Conservation (phyloP, 2,113 vertebrate species). For the Rhodinocichla rosea region DNA sequence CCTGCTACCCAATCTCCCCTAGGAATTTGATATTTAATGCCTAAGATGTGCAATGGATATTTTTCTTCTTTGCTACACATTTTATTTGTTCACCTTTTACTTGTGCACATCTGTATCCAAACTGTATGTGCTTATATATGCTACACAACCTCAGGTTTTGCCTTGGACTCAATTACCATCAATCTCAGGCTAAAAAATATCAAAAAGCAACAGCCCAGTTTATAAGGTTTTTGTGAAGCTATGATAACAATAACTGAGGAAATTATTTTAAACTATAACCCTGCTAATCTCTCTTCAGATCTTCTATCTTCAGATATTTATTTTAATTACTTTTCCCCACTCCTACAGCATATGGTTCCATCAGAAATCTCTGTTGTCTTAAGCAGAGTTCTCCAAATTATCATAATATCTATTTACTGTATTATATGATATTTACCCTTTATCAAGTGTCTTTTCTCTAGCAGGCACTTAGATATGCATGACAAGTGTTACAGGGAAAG, state of each 20-base stretch:
- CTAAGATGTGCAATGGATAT: not conserved
- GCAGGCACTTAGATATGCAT: not conserved
- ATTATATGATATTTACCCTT: not conserved
- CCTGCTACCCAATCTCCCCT: not conserved
- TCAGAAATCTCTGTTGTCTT: not conserved
- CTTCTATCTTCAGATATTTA: not conserved
- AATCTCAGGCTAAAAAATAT: not conserved
- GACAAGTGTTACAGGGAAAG: not conserved
- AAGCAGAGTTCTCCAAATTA: not conserved
- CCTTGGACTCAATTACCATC: not conserved
- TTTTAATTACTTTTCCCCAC: not conserved
- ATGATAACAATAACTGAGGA: not conserved
- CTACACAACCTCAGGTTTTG: not conserved
- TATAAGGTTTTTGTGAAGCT: not conserved
- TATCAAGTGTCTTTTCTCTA: not conserved
- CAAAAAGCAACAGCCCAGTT: not conserved
- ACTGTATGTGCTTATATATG: not conserved
- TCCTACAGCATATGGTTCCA: not conserved
- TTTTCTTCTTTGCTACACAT: not conserved
- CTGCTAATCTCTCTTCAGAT: not conserved
- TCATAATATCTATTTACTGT: not conserved
- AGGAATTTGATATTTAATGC: not conserved
- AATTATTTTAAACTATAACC: not conserved
- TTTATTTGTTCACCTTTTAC: not conserved
- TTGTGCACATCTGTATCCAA: not conserved